Base-by-base conservation (phyloP, 2,888 invertebrate genomes). In the Coelopa pilipes region DNA sequence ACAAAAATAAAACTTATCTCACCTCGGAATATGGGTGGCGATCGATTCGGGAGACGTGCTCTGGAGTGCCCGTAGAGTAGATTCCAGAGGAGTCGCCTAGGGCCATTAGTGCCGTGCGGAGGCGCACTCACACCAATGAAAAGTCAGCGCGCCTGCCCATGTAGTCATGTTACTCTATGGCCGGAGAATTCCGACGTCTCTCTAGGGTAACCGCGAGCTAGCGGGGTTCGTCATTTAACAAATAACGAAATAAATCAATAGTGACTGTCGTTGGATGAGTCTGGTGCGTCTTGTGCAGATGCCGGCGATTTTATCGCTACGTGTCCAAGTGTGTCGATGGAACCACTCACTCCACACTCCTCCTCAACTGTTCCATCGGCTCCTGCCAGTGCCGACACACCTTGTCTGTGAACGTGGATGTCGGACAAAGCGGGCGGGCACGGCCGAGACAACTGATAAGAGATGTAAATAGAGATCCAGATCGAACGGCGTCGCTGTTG, bases 1-100 rank as follows among this genome's bases (percentile, higher is more conserved):
- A 66, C 24, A 66, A 62, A 62, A 34, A 34, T 34, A 34, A 34
- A 62, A 62, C 62, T 62, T 49, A 66, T 66, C 66, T 66, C 66
- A 24, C 10, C 19, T 49, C 50, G 13, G 34, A 2, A 34, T 34
- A 34, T 34, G 34, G 34, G 34, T 34, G 2, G 34, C 34, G 34
- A 4, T 34, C 34, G 34, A 34, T 66, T 66, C 21, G 66, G 65
- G 34, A 34, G 34, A 34, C 34, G 34, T 34, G 34, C 34, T 34
- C 34, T 46, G 17, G 50, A 66, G n/a, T 24, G 21, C 21, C 50
- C 65, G 15, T 17, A n/a, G 11, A 66, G 49, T 17, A 5, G 45
- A 11, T 47, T 65, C 47, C 46, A 65, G 49, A 49, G 46, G 65
- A 65, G 13, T 66, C 66, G 21, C 66, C 13, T 13, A 19, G 50